These are phyloP conservation scores for Mus pahari DNA, from an alignment of 2,113 vertebrate species.

Conservation along the genomic window DNA sequence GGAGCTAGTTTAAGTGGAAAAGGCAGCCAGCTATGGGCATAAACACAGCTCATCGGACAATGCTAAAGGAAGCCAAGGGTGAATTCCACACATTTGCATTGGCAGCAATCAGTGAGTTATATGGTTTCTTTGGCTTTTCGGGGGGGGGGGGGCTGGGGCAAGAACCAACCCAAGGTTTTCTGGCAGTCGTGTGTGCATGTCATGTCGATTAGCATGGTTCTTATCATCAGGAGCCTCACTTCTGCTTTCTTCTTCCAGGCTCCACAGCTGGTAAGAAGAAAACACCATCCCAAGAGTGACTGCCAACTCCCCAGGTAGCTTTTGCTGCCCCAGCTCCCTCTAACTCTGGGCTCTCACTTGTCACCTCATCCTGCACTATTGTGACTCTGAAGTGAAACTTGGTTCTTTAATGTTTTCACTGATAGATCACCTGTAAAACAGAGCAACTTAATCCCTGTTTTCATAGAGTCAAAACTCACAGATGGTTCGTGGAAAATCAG, in stretches of 20 bases:
- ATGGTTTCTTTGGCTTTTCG: neutral
- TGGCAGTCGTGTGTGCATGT: neutral
- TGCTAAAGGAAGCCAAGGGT: neutral
- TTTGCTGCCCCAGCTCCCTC: neutral
- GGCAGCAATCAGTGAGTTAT: neutral
- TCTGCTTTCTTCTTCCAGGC: neutral
- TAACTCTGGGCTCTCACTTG: neutral
- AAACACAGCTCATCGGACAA: neutral
- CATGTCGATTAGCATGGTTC: neutral
- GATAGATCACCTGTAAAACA: neutral
- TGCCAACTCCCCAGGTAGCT: neutral
- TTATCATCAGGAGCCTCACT: neutral
- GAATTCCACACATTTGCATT: neutral
- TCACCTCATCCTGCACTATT: neutral
- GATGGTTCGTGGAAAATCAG: neutral
- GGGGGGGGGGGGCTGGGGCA: neutral
- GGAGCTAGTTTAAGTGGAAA: neutral
- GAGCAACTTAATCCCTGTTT: neutral
- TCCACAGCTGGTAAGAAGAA: neutral
- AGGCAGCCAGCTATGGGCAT: neutral
- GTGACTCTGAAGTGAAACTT: neutral
- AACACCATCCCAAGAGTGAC: neutral
- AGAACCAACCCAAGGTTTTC: neutral
- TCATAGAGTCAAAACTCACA: neutral
- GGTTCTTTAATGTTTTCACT: neutral